Base-by-base conservation (phyloP, 2,888 invertebrate genomes). In the Drosophila hamatofila region DNA sequence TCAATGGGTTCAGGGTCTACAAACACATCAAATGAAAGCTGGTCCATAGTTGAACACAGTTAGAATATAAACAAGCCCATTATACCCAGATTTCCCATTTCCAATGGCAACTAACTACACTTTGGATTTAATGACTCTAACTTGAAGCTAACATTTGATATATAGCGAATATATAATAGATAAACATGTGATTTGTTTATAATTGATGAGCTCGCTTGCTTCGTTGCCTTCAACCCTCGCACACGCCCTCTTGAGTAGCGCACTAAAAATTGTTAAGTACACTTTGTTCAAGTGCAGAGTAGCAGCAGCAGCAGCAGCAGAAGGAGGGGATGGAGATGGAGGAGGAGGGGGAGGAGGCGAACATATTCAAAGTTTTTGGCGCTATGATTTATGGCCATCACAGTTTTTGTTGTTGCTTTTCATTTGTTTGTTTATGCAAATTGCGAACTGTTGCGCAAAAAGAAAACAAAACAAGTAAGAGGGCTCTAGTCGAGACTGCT, bases 341-440 rank as follows among this genome's bases (percentile, higher is more conserved):
- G n/a, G n/a, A 11, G n/a, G 37, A 7, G n/a, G n/a, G 11, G n/a
- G 37, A 7, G 52, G n/a, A n/a, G 52, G 37, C n/a, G 64, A 51
- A 35, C 37, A 48, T 39, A 72, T 71, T 76, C 62, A 76, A 73
- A 74, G 57, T 81, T 75, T 80, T 75, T 78, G 78, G 63, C 67
- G 57, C 71, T 81, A 72, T 87, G 88, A 83, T 84, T 83, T 82
- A 88, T 82, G 74, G 63, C 74, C 71, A 81, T 79, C 77, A 76
- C 66, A 21, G 35, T 51, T 16, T 52, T 4, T 51, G 37, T 37
- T 49, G 49, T 11, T 48, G 48, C 30, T 49, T 4, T 12, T 48
- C 7, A 30, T 70, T 81, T 83, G 82, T 84, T 83, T 83, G 85
- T 88, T 83, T 88, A 88, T 84, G 83, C 85, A 83, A 78, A 82